Base-by-base conservation (phyloP, 1,140 invertebrate species). In the Spodoptera litura region DNA sequence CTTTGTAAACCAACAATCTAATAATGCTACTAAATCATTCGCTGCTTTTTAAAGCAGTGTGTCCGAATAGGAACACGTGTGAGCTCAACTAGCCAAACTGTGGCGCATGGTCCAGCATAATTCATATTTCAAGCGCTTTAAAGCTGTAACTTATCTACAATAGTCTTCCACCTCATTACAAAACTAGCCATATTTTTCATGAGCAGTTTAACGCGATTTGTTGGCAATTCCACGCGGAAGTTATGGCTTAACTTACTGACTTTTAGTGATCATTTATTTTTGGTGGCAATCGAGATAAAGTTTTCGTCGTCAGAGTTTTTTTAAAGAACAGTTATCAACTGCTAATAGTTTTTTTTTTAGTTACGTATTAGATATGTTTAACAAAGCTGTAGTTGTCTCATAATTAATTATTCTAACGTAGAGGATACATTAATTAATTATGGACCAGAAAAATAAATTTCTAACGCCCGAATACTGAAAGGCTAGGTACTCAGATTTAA, bases 101-200 rank as follows among this genome's bases (percentile, higher is more conserved):
- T 68, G 55, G 73, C 31, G n/a, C 74, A 35, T 79, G 71, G 9
- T 75, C 58, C 6, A 56, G 59, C 66, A 80, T 77, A 72, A 80
- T 80, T 77, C 66, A 74, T 35, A 74, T 59, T 70, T 74, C 71
- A 61, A 61, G 11, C 35, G 44, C 56, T 44, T 51, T 58, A 35
- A 12, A 61, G 31, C 55, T 61, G 66, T 31, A 53, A 70, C 12
- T 53, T 70, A 31, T 74, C 56, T 74, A 74, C 11, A 74, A 51
- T 38, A 5, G 15, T 61, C 64, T 70, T 70, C 71, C 55, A 61
- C 8, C 35, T 59, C 56, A 51, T 74, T 61, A 51, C 56, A 74
- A 12, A 27, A 61, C 15, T 49, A 59, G 12, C 25, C 38, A 74
- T 61, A 74, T 61, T 74, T 59, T 49, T 74, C 38, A 58, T 51